phyloP scores from a whole-genome alignment of 2,888 invertebrate species.

The Gryllus longicercus region DNA sequence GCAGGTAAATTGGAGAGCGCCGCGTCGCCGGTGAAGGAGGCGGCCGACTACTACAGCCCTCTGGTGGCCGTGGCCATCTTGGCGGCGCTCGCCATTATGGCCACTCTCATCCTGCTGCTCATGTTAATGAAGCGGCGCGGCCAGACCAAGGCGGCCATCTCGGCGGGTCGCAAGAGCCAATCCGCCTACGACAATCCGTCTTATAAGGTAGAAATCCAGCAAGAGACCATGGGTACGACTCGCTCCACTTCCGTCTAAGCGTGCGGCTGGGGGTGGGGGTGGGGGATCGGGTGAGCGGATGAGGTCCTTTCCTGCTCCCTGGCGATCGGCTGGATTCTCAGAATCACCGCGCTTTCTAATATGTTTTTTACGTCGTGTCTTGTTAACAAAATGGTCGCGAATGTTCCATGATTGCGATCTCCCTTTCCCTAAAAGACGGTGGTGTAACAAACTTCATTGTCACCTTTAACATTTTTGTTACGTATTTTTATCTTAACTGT shows the following conservation, averaged over 20 bases:
- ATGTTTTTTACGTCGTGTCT: too few relatives aligned
- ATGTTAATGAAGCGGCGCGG: conserved; percentile 72
- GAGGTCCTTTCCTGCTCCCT: too few relatives aligned
- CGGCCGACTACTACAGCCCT: conserved; percentile 81
- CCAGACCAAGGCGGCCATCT: conserved; percentile 72
- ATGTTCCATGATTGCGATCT: too few relatives aligned
- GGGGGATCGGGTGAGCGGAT: not conserved
- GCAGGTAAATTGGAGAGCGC: conserved; percentile 54
- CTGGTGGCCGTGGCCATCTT: conserved; percentile 84
- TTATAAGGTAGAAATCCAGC: conserved; percentile 89
- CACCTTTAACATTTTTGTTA: too few relatives aligned
- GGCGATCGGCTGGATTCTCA: too few relatives aligned
- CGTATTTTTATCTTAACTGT: too few relatives aligned
- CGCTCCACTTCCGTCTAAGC: not conserved
- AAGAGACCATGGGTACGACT: conserved; percentile 80
- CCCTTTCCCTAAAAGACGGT: too few relatives aligned
- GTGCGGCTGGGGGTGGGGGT: not conserved
- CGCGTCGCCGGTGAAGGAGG: conserved; percentile 34
- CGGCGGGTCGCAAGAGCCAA: conserved; percentile 65
- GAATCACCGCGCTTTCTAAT: too few relatives aligned
- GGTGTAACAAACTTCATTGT: too few relatives aligned
- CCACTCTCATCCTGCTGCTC: conserved; percentile 73
- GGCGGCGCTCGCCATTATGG: conserved; percentile 78
- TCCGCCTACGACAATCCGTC: conserved; percentile 85
- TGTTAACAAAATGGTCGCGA: too few relatives aligned